Conservation (phyloP, 2,113 vertebrate species). For the Grantiella picta region DNA sequence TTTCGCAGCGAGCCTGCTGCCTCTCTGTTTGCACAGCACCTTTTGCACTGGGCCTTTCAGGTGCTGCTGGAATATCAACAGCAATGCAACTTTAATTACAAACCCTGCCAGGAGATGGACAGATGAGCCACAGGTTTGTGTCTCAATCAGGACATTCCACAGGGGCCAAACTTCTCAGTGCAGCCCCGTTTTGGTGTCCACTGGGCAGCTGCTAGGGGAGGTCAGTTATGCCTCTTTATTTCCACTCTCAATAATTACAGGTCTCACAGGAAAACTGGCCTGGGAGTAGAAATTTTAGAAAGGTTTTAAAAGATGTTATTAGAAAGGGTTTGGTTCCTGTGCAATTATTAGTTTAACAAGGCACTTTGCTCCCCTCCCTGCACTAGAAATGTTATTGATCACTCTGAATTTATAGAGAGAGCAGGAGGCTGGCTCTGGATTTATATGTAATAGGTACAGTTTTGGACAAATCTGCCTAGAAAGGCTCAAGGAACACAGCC, state of each 20-base stretch:
- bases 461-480: neutral
- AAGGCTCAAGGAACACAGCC: accelerated
- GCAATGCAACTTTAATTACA: constrained; percentile 6
- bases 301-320: constrained; percentile 53
- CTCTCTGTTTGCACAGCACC: constrained; percentile 41
- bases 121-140: neutral
- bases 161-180: neutral
- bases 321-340: constrained; percentile 28
- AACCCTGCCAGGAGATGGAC: neutral
- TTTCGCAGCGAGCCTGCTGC: neutral
- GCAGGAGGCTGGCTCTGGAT: neutral
- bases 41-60: neutral
- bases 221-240: neutral
- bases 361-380: neutral
- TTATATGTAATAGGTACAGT: neutral
- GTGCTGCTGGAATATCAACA: constrained; percentile 39
- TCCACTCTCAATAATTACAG: constrained; percentile 25
- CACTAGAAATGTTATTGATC: constrained; percentile 27
- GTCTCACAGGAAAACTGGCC: constrained; percentile 41
- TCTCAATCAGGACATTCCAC: constrained; percentile 29
- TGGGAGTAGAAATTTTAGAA: constrained; percentile 22
- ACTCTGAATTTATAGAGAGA: neutral
- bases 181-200: neutral
- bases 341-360: constrained; percentile 54
- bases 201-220: neutral